Base-by-base conservation (phyloP, 1,140 invertebrate genomes). In the Drosophila murphyi region DNA sequence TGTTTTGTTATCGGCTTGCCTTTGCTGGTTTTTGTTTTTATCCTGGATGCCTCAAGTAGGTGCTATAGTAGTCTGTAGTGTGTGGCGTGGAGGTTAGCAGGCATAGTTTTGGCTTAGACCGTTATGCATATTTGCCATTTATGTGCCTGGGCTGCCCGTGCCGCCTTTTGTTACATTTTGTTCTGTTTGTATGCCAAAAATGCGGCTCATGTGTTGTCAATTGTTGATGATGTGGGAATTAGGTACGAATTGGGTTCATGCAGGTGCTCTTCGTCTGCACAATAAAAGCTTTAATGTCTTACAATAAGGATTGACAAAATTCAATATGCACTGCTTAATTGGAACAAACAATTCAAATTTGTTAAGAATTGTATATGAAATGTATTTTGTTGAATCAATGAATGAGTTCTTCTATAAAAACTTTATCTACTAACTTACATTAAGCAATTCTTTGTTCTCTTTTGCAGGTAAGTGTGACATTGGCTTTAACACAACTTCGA, bases 211-310 rank as follows among this genome's bases (percentile, higher is more conserved):
- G 78, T 76, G 82, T 78, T 86, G 82, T 86, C 75, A 82, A 78
- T 76, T 87, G 78, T 72, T 87, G 80, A 86, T 86, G 82, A 82
- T 87, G 74, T 82, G 78, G 82, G 75, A 78, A 86, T 87, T 61
- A 62, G 78, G 74, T 72, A 71, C 59, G 39, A 57, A 70, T 70
- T 47, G 64, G 39, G 55, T 10, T 41, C 37, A 51, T 57, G 45
- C 69, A 56, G 67, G 65, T 56, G 57, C 32, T 10, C 20, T 4
- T 34, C 57, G 28, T 32, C n/a, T 28, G 32, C 43, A 61, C 31
- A n/a, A 28, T 43, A 32, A 70, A 65, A 12, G 70, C 63, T 72
- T 72, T 48, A 72, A 54, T 54, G 28, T 7, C 32, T 7, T 52
- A 52, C 28, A n/a, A 43, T 39, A 10, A 2, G 37, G 8, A 7